These are phyloP conservation scores for Sisyra nigra DNA, from an alignment of 2,888 invertebrate species.

Conservation along the genomic window DNA sequence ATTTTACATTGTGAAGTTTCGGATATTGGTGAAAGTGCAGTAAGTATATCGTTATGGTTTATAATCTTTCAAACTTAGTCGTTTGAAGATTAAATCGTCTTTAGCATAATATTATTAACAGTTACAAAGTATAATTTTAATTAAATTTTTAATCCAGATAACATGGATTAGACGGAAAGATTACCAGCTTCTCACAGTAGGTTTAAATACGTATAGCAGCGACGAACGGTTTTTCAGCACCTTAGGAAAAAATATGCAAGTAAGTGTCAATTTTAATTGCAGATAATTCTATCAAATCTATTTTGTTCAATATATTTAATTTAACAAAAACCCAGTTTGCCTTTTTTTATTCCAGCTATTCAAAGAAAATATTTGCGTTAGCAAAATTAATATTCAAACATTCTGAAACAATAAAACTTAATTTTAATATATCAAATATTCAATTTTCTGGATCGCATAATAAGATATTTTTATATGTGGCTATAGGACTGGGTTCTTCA, in stretches of 20 bases:
- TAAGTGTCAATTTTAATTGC: conserved; percentile 17
- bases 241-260: conserved; percentile 40
- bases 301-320: too few species aligned
- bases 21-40: conserved; percentile 44
- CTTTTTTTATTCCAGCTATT: too few species aligned
- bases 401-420: too few species aligned
- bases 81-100: background rate
- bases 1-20: conserved; percentile 45
- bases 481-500: conserved; percentile 49
- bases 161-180: conserved; percentile 53
- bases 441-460: too few species aligned
- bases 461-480: conserved; percentile 9
- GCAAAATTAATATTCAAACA: too few species aligned
- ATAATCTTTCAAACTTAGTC: background rate
- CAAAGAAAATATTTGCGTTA: too few species aligned
- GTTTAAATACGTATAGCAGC: conserved; percentile 44
- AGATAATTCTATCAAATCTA: background rate
- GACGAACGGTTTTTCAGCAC: conserved; percentile 48
- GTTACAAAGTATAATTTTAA: too few species aligned
- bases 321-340: too few species aligned
- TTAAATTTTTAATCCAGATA: conserved; percentile 31
- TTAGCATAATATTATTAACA: too few species aligned
- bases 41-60: conserved; percentile 22
- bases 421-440: too few species aligned
- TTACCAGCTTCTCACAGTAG: conserved; percentile 46